Conservation (phyloP, 2,113 vertebrate species). For the Bos javanicus region DNA sequence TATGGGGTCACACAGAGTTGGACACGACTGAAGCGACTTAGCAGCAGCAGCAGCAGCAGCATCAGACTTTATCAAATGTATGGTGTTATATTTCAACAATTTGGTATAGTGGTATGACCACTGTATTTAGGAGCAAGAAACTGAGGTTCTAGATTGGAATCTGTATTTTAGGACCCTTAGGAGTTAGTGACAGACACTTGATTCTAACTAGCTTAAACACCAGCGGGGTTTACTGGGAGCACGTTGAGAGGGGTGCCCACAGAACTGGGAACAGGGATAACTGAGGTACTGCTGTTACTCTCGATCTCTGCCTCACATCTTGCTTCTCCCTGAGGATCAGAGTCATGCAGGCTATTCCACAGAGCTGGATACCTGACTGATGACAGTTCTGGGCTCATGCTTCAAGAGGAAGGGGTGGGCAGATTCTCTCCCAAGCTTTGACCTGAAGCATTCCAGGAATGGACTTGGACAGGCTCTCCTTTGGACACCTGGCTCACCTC, state of each 20-base stretch:
- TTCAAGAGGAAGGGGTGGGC: neutral
- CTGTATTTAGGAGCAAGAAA: neutral
- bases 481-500: neutral
- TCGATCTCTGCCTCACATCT: neutral
- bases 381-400: neutral
- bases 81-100: neutral
- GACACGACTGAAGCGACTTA: too few species aligned
- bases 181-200: neutral
- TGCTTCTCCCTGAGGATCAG: neutral
- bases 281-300: fast-evolving
- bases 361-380: too few species aligned
- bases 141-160: neutral
- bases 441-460: neutral
- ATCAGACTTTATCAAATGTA: neutral
- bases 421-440: neutral
- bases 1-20: too few species aligned
- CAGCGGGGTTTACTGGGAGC: neutral
- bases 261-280: too few species aligned
- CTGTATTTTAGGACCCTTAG: neutral
- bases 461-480: neutral
- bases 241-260: too few species aligned
- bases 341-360: neutral
- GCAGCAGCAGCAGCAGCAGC: too few species aligned
- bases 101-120: neutral
- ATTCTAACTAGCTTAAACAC: neutral